Evolutionary conservation across 2,888 invertebrate genomes (phyloP).

Genomic region (Leptogaster cylindrica): DNA sequence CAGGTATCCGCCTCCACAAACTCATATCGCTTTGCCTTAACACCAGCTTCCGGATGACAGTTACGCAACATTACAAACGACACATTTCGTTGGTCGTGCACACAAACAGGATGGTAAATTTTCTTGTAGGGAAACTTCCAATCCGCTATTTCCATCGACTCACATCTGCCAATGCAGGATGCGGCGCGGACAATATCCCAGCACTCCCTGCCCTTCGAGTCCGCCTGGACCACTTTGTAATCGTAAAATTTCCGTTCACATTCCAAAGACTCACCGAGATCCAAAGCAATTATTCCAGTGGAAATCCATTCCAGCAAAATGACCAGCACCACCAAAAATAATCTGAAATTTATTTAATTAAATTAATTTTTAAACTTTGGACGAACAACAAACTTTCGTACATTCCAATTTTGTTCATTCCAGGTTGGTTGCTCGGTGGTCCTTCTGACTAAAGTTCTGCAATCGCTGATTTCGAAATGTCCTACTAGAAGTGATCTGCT

Average conservation of each 20-base stretch:
- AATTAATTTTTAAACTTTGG: too few species aligned
- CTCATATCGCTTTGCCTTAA: conserved; percentile 74
- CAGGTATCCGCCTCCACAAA: conserved; percentile 82
- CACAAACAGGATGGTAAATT: conserved; percentile 85
- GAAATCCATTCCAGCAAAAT: too few species aligned
- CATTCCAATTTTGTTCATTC: too few species aligned
- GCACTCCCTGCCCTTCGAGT: conserved; percentile 68
- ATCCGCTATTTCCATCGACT: conserved; percentile 85
- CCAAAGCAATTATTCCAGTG: too few species aligned
- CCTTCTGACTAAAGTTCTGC: too few species aligned
- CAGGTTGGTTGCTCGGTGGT: too few species aligned
- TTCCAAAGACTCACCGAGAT: too few species aligned
- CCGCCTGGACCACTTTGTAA: conserved; percentile 68
- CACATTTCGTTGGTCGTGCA: conserved; percentile 73
- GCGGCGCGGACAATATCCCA: conserved; percentile 78
- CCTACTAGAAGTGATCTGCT: too few species aligned
- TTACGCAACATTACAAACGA: conserved; percentile 71
- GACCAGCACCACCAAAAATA: too few species aligned
- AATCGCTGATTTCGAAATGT: too few species aligned
- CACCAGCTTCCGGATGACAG: conserved; percentile 76
- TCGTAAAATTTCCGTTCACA: conserved; percentile 73
- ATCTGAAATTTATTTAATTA: too few species aligned
- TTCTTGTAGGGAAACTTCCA: conserved; percentile 89
- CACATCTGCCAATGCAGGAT: conserved; percentile 83
- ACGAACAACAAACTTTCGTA: too few species aligned